These are phyloP conservation scores for Bolinopsis microptera DNA, from an alignment of 37 sponge, comb jelly and placozoan species.

Conservation along the genomic window DNA sequence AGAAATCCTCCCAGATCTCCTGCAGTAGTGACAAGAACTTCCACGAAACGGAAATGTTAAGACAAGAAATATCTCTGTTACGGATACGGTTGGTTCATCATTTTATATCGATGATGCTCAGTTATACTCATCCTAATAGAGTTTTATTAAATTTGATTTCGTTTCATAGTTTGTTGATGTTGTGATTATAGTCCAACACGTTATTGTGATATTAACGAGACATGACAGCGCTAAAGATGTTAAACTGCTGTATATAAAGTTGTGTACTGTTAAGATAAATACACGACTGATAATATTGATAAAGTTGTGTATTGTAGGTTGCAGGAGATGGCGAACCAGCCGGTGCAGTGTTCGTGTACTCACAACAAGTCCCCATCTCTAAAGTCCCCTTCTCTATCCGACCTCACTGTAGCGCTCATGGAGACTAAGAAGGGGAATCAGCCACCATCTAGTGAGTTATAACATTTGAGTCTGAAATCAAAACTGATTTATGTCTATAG, in stretches of 20 bases:
- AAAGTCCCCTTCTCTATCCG: not conserved
- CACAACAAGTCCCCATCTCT: not conserved
- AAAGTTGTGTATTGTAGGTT: not conserved
- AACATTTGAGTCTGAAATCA: too few relatives aligned
- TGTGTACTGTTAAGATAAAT: not conserved
- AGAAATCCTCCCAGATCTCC: conserved; percentile 11
- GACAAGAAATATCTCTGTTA: not conserved
- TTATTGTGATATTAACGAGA: too few relatives aligned
- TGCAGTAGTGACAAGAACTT: not conserved
- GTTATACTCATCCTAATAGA: too few relatives aligned
- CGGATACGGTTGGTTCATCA: not conserved
- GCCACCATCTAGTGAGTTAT: not conserved
- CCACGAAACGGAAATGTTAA: not conserved
- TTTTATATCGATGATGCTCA: too few relatives aligned
- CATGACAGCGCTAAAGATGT: too few relatives aligned
- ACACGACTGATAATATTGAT: not conserved
- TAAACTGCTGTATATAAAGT: too few relatives aligned
- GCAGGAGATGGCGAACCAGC: not conserved
- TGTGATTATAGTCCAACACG: too few relatives aligned
- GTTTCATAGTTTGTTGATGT: too few relatives aligned
- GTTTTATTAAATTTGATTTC: too few relatives aligned
- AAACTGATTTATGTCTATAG: too few relatives aligned
- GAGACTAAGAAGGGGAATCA: not conserved
- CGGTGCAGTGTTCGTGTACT: not conserved
- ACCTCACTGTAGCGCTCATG: not conserved